phyloP scores from a whole-genome alignment of 2,888 invertebrate genomes.

The Melipona beecheii region DNA sequence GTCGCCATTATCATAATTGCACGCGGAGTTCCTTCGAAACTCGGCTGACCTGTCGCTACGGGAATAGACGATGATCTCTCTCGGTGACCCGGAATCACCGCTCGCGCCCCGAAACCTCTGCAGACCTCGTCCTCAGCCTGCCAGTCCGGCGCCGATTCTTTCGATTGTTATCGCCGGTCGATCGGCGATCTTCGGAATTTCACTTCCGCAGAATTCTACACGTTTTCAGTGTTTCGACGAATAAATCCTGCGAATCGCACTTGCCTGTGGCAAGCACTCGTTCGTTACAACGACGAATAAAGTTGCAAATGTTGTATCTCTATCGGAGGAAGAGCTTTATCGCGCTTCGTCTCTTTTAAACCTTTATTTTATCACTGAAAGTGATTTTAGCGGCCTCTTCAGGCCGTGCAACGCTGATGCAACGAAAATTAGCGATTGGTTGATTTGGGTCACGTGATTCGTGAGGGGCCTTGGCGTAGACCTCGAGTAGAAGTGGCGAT shows the following conservation, averaged over 20 bases:
- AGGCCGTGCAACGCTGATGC: no score
- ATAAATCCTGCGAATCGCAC: neutral
- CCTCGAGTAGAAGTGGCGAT: no score
- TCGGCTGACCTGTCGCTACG: slow-evolving; percentile 72
- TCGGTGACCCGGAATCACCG: slow-evolving; percentile 66
- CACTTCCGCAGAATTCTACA: no score
- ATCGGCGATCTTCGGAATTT: neutral
- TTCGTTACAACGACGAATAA: slow-evolving; percentile 52
- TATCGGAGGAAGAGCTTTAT: neutral
- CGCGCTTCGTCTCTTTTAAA: no score
- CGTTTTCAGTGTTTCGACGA: neutral
- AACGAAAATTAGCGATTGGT: no score
- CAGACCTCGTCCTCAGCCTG: neutral
- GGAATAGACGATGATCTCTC: slow-evolving; percentile 70
- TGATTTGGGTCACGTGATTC: no score
- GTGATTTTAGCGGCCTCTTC: no score
- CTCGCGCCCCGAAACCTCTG: neutral
- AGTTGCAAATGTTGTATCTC: slow-evolving; percentile 50
- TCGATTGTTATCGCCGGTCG: neutral
- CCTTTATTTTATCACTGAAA: no score
- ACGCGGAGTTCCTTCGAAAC: slow-evolving; percentile 74
- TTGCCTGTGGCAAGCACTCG: slow-evolving; percentile 11
- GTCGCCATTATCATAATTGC: slow-evolving; percentile 83
- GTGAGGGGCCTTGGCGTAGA: no score
- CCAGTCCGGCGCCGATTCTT: neutral